Conservation (phyloP, 2,888 invertebrate species). For the Cremastinae sp. region DNA sequence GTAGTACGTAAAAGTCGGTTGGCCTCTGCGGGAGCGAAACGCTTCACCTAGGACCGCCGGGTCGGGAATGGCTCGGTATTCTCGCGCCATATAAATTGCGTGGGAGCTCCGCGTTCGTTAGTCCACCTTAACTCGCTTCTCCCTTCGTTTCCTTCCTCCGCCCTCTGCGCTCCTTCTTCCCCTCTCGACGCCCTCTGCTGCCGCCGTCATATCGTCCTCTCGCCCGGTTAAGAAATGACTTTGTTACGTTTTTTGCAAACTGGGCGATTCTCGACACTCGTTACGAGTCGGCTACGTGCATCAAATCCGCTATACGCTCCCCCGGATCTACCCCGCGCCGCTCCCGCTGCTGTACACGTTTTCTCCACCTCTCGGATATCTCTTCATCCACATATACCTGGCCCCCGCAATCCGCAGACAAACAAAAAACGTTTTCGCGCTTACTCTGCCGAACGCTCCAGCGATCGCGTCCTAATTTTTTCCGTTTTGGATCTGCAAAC, state of each 20-base stretch:
- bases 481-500: too few relatives aligned
- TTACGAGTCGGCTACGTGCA: constrained; percentile 49
- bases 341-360: too few relatives aligned
- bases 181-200: constrained; percentile 28
- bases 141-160: constrained; percentile 25
- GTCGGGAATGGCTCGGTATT: constrained; percentile 44
- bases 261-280: constrained; percentile 50
- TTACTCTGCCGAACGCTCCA: too few relatives aligned
- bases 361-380: too few relatives aligned
- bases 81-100: constrained; percentile 49
- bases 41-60: constrained; percentile 26
- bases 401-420: too few relatives aligned
- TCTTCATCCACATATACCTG: too few relatives aligned
- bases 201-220: constrained; percentile 37
- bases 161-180: constrained; percentile 32
- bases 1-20: constrained; percentile 63
- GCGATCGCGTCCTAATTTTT: too few relatives aligned
- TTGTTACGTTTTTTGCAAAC: constrained; percentile 58
- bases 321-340: not conserved
- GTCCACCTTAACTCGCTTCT: constrained; percentile 51
- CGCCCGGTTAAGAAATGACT: constrained; percentile 57
- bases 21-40: constrained; percentile 24
- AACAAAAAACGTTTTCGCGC: too few relatives aligned
- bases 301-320: constrained; percentile 40
- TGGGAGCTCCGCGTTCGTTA: constrained; percentile 42